Evolutionary conservation across 1,140 invertebrate species (phyloP).

Genomic region (Hestina assimilis): DNA sequence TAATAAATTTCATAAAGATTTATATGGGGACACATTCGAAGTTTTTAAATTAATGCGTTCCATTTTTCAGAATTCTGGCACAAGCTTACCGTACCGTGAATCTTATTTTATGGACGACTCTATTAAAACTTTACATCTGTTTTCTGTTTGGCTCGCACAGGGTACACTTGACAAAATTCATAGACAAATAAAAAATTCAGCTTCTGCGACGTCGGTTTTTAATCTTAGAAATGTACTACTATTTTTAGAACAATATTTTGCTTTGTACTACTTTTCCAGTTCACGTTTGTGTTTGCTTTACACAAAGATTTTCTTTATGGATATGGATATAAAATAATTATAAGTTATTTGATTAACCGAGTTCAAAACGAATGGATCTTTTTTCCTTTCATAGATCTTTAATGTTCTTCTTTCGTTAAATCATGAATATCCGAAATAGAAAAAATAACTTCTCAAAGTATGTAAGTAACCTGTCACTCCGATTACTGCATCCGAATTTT

Average conservation of each 20-base stretch:
- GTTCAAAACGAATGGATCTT: no score
- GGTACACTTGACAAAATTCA: conserved; percentile 4
- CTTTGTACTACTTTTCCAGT: not conserved
- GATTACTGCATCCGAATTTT: no score
- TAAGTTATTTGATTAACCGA: no score
- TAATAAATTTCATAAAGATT: not conserved
- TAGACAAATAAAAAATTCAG: conserved; percentile 3
- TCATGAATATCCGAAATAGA: no score
- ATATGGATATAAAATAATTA: not conserved
- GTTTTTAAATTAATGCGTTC: conserved; percentile 9
- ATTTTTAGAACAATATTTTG: conserved; percentile 3
- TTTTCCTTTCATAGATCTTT: no score
- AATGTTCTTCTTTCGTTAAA: no score
- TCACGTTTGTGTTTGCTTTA: not conserved
- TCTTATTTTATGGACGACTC: conserved; percentile 7
- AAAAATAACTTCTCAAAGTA: no score
- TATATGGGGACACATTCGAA: not conserved
- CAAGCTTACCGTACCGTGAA: not conserved
- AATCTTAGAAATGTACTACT: conserved; percentile 11
- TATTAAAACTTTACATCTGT: conserved; percentile 11
- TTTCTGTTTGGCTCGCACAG: conserved; percentile 1
- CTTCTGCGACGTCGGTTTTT: not conserved
- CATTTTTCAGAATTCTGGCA: conserved; percentile 11
- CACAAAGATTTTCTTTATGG: not conserved
- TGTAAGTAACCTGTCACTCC: no score